Percentiles rank a stretch among this genome's conserved stretches.
phyloP scores from a whole-genome alignment of 2,888 invertebrate species.

The Drosophila neonasuta region DNA sequence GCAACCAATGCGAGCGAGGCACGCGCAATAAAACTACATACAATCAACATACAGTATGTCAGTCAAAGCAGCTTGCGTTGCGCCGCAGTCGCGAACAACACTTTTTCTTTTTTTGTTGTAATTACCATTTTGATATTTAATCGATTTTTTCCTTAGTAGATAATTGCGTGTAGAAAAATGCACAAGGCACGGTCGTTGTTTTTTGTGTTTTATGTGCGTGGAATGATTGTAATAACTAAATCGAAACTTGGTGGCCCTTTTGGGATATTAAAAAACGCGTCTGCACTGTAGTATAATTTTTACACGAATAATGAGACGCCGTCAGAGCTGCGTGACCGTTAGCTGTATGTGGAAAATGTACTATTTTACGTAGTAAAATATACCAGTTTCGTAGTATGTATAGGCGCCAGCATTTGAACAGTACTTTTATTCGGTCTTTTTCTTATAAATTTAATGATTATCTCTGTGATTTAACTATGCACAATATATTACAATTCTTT shows the following conservation, averaged over 20 bases:
- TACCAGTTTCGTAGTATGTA: not conserved
- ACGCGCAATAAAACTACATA: constrained; percentile 60
- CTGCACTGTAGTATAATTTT: constrained; percentile 75
- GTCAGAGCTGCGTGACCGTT: constrained; percentile 44
- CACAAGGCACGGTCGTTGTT: constrained; percentile 52
- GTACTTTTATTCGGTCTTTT: not conserved
- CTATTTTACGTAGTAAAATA: not conserved
- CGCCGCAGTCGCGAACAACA: constrained; percentile 32
- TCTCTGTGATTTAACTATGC: too few relatives aligned
- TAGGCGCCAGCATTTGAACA: not conserved
- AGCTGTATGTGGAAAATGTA: not conserved
- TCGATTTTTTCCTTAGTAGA: constrained; percentile 65
- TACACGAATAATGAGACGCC: constrained; percentile 82
- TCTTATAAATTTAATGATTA: too few relatives aligned
- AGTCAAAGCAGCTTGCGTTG: constrained; percentile 50
- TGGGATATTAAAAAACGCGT: constrained; percentile 47
- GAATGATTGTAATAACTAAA: constrained; percentile 61
- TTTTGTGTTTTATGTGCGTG: constrained; percentile 43
- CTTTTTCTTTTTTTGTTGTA: constrained; percentile 41
- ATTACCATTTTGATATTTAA: constrained; percentile 69
- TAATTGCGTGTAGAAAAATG: constrained; percentile 45
- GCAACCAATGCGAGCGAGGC: constrained; percentile 37
- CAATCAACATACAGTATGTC: constrained; percentile 34
- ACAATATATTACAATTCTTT: too few relatives aligned
- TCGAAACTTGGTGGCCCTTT: constrained; percentile 34